Evolutionary conservation across 1,140 invertebrate genomes (phyloP).

Genomic region (Euura lappo): DNA sequence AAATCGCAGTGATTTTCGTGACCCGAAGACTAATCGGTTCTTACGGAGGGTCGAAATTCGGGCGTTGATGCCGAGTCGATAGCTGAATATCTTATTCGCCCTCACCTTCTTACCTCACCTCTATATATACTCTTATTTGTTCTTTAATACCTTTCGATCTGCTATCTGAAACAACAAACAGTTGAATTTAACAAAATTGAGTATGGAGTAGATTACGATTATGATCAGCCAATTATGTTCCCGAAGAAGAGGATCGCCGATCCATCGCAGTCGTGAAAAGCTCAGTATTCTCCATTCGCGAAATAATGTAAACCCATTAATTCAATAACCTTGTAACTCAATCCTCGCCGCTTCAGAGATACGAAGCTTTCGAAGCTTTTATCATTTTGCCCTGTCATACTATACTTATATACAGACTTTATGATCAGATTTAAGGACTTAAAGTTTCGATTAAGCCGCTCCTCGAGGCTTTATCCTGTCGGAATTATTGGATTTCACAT

Average conservation of each 20-base stretch:
- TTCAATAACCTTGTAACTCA: slow-evolving; percentile 1
- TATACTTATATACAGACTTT: not conserved
- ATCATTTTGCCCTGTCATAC: not conserved
- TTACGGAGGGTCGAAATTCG: not conserved
- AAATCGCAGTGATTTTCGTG: not conserved
- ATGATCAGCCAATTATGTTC: not conserved
- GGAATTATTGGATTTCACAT: not conserved
- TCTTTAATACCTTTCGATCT: too few relatives aligned
- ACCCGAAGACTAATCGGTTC: not conserved
- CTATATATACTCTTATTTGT: too few relatives aligned
- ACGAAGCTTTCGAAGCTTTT: not conserved
- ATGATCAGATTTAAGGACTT: not conserved
- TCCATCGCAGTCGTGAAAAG: not conserved
- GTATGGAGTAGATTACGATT: not conserved
- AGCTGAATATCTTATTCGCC: not conserved
- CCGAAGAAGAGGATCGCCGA: not conserved
- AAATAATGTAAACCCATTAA: not conserved
- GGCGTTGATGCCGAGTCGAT: not conserved
- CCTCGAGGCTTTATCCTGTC: not conserved
- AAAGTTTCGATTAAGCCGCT: slow-evolving; percentile 5
- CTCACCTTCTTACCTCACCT: not conserved
- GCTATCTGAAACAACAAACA: not conserved
- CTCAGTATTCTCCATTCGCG: not conserved
- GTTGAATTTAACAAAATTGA: not conserved
- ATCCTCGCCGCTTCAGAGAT: not conserved